Conservation (phyloP, 1,140 invertebrate species). For the Lineus longissimus region DNA sequence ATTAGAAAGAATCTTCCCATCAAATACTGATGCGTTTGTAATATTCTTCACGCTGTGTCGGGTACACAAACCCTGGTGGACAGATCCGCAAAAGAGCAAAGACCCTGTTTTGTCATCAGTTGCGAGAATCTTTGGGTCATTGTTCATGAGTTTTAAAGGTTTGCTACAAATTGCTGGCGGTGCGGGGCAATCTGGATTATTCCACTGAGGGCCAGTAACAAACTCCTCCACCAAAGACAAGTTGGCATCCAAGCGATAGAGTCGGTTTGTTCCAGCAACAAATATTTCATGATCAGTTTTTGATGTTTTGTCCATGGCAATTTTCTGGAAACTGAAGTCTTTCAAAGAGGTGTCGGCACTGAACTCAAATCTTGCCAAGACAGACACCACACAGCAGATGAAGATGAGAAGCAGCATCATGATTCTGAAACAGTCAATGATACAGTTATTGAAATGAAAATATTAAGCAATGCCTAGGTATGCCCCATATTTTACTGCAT, state of each 20-base stretch:
- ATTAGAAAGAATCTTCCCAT: background rate
- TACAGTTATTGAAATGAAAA: too few relatives aligned
- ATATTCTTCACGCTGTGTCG: background rate
- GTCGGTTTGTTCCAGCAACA: background rate
- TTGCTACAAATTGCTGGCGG: background rate
- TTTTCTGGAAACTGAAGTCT: too few relatives aligned
- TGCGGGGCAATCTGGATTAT: background rate
- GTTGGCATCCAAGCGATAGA: background rate
- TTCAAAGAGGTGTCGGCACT: too few relatives aligned
- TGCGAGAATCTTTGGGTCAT: background rate
- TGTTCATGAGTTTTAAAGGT: background rate
- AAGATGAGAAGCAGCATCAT: too few relatives aligned
- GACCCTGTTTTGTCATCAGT: background rate
- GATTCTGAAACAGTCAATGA: too few relatives aligned
- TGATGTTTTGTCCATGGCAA: too few relatives aligned
- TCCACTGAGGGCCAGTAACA: background rate
- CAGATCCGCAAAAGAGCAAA: background rate
- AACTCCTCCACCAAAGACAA: background rate
- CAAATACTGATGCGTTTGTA: background rate
- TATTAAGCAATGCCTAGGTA: too few relatives aligned
- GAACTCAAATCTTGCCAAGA: too few relatives aligned
- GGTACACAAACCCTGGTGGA: background rate
- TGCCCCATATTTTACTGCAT: too few relatives aligned
- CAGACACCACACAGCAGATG: too few relatives aligned
- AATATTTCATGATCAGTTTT: too few relatives aligned